Percentiles rank a stretch among this genome's conserved stretches.
Conservation (phyloP, 2,113 vertebrate genomes). For the Jacana jacana region DNA sequence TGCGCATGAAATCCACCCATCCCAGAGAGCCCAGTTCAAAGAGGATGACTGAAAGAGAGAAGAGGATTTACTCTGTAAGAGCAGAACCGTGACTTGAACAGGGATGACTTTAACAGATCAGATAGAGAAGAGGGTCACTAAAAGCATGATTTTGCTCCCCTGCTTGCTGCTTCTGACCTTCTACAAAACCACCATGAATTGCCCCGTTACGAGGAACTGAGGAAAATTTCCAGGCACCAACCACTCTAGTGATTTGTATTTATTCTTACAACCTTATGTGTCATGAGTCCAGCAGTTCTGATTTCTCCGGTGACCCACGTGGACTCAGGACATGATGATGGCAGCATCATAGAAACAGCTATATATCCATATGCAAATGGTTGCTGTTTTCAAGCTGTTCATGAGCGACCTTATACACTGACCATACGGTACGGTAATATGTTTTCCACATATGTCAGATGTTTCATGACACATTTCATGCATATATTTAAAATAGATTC, state of each 20-base stretch:
- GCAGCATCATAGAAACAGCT: not conserved
- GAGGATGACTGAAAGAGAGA: not conserved
- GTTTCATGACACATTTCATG: conserved; percentile 34
- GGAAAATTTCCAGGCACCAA: not conserved
- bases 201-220: not conserved
- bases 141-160: not conserved
- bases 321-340: not conserved
- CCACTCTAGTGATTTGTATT: not conserved
- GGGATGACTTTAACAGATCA: not conserved
- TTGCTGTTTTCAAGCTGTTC: conserved; percentile 49
- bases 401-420: not conserved
- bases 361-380: conserved; percentile 20
- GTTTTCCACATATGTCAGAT: conserved; percentile 47
- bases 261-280: not conserved
- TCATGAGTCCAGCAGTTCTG: not conserved
- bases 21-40: not conserved
- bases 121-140: not conserved
- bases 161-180: not conserved
- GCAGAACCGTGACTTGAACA: not conserved
- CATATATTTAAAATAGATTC: conserved; percentile 16
- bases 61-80: not conserved
- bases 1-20: rapidly evolving
- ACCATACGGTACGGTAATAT: conserved; percentile 28
- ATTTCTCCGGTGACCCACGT: not conserved
- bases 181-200: not conserved